phyloP scores from a whole-genome alignment of 2,797 vertebrate genomes.

The Siniperca obscura region DNA sequence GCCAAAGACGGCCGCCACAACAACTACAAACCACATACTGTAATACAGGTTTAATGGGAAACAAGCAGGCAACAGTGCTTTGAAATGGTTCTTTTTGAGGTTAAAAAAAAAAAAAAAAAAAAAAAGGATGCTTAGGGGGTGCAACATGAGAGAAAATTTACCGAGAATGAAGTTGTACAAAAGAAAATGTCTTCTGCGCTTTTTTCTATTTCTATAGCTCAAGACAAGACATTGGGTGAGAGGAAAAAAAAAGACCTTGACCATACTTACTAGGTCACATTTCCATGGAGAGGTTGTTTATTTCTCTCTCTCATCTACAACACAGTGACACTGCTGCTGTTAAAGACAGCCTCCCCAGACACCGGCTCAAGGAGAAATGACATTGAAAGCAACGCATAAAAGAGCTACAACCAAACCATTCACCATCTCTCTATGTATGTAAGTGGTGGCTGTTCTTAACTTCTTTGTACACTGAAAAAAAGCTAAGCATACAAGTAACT shows the following conservation, averaged over 20 bases:
- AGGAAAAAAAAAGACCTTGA: slow-evolving; percentile 87
- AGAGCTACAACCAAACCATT: slow-evolving; percentile 69
- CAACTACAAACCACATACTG: slow-evolving; percentile 31
- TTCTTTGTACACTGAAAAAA: not conserved
- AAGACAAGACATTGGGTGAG: slow-evolving; percentile 81
- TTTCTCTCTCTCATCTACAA: slow-evolving; percentile 93
- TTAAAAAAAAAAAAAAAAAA: slow-evolving; percentile 19
- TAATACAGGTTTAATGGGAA: slow-evolving; percentile 31
- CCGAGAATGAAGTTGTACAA: slow-evolving; percentile 40
- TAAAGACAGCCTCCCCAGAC: slow-evolving; percentile 90
- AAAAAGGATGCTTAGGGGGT: slow-evolving; percentile 49
- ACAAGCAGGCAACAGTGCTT: slow-evolving; percentile 51
- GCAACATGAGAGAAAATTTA: slow-evolving; percentile 52
- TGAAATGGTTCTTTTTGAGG: slow-evolving; percentile 42
- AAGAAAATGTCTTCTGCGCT: slow-evolving; percentile 49
- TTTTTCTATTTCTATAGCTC: slow-evolving; percentile 69
- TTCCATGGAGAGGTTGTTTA: slow-evolving; percentile 91
- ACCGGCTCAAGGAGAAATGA: slow-evolving; percentile 80
- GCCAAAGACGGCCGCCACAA: slow-evolving; percentile 30
- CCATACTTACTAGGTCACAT: slow-evolving; percentile 96
- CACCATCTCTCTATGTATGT: slow-evolving; percentile 28
- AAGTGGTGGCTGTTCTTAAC: slow-evolving; percentile 13
- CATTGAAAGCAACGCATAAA: slow-evolving; percentile 72
- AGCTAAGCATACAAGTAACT: not conserved
- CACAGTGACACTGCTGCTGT: slow-evolving; percentile 95